Percentiles rank a stretch among this genome's conserved stretches.
phyloP scores from a whole-genome alignment of 2,888 invertebrate species.

The Noctuana brunneofusca region DNA sequence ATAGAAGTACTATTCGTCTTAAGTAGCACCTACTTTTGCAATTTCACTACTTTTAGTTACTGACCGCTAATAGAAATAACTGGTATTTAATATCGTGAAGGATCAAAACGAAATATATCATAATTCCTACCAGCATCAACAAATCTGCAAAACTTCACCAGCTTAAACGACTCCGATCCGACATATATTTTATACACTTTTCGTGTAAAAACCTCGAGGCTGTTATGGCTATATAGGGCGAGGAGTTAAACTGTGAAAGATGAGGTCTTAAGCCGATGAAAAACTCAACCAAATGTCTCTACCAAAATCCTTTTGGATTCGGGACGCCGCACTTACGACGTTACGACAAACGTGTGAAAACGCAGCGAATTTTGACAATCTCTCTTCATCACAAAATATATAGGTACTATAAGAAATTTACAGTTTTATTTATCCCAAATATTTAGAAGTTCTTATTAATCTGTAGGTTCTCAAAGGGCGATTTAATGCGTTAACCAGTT shows the following conservation, averaged over 20 bases:
- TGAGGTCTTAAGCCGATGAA: constrained; percentile 18
- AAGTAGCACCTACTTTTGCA: too few relatives aligned
- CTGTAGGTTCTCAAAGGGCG: too few relatives aligned
- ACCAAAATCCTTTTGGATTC: constrained; percentile 17
- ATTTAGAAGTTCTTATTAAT: background rate
- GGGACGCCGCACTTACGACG: constrained; percentile 7
- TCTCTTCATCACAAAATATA: background rate
- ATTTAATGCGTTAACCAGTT: too few relatives aligned
- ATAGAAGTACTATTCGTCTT: too few relatives aligned
- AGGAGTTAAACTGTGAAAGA: constrained; percentile 11
- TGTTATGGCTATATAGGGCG: background rate
- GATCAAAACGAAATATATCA: too few relatives aligned
- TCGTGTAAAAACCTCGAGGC: background rate
- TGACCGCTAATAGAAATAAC: too few relatives aligned
- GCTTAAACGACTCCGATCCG: too few relatives aligned
- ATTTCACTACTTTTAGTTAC: too few relatives aligned
- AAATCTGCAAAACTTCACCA: too few relatives aligned
- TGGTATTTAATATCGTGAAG: too few relatives aligned
- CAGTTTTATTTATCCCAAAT: background rate
- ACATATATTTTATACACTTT: background rate
- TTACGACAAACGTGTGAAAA: constrained; percentile 6
- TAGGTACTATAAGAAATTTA: background rate
- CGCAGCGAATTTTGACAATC: background rate
- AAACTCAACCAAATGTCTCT: constrained; percentile 11
- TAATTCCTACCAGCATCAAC: too few relatives aligned